These are phyloP conservation scores for Drosophila melanogaster DNA, from an alignment of 1,140 invertebrate species.

Conservation along the genomic window Release_6_plus_ISO1_MT NT_037436.4:12749501-12750000, in stretches of 20 bases:
- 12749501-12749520: background rate
- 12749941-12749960: background rate
- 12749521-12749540: background rate
- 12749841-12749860: conserved; percentile 19
- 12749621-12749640: conserved; percentile 20
- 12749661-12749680: background rate
- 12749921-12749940: background rate
- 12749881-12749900: conserved; percentile 12
- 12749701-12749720: background rate
- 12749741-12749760: conserved; percentile 8
- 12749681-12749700: background rate
- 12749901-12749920: background rate
- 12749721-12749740: background rate
- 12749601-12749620: conserved; percentile 22
- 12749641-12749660: conserved; percentile 6
- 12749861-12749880: conserved; percentile 16
- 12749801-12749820: conserved; percentile 31
- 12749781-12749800: conserved; percentile 37
- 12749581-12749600: conserved; percentile 39
- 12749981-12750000: background rate
- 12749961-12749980: conserved; percentile 2
- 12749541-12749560: conserved; percentile 21
- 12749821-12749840: conserved; percentile 32
- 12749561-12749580: conserved; percentile 7
- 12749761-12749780: conserved; percentile 33